Evolutionary conservation across 2,797 vertebrate genomes (phyloP), one percentile per base, ranked within the genome.

Genomic region (Brachyrhaphis roseni): DNA sequence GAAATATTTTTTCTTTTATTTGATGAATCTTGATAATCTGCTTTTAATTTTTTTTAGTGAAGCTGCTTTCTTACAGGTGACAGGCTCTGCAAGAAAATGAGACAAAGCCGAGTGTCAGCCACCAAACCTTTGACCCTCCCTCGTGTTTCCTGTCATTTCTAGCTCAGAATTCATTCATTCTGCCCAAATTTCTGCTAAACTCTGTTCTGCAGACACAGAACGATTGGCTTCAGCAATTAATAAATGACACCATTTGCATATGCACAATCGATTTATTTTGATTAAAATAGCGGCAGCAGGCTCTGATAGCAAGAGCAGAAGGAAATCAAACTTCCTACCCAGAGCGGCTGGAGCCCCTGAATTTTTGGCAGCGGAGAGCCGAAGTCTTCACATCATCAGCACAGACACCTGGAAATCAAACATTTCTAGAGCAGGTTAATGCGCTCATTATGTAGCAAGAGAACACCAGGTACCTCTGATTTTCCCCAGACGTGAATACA

Each of bases 231-330:
- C 70, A 20, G 80, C 90, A 87, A 91, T 90, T 88, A 89, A 84
- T 75, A 86, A 89, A 89, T 82, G 84, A 78, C 84, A 86, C 10
- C 0, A 90, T 92, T 87, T 91, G 84, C 89, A 90, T 91, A 84
- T 90, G 89, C 76, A 80, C 82, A 84, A 90, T 87, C 83, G 87
- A 77, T 90, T 87, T 88, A 86, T 89, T 88, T 86, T 89, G 86
- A 90, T 88, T 90, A 87, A 87, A 90, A 88, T 83, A 87, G 80
- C 84, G 70, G 84, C 89, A 57, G 78, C 12, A 16, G 39, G 78
- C 66, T 62, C 41, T 47, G 75, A 70, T 36, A 2, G 55, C 10
- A 3, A 43, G 66, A 78, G 81, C 45, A 2, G 1, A 36, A 84
- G 53, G 77, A 84, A 82, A 77, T 31, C n/a, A 82, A 55, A 82